Conservation (phyloP, 1,140 invertebrate species). For the Sycobia sp. region DNA sequence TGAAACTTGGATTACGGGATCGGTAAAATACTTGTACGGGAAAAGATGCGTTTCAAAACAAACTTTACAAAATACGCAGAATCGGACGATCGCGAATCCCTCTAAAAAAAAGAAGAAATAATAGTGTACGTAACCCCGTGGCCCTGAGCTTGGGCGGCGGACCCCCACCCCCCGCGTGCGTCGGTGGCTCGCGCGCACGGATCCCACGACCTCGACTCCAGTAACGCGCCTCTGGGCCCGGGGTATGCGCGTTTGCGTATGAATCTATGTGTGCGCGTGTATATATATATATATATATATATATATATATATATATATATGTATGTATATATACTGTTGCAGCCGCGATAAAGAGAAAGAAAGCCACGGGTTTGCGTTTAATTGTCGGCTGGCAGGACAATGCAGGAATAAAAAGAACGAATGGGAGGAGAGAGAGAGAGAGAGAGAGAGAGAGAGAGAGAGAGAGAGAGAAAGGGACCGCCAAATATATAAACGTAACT, state of each 20-base stretch:
- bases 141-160: background rate
- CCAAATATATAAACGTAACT: no score
- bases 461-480: background rate
- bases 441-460: background rate
- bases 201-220: background rate
- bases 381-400: slow-evolving; percentile 10
- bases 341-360: background rate
- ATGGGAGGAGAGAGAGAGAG: background rate
- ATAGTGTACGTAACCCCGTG: background rate
- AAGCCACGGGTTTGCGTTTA: background rate
- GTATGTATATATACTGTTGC: no score
- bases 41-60: no score
- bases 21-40: no score
- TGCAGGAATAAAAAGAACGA: background rate
- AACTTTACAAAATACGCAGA: no score
- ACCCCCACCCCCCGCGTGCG: background rate
- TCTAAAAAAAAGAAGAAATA: no score
- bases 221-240: no score
- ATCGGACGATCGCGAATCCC: slow-evolving; percentile 10
- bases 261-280: no score
- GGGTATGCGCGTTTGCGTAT: background rate
- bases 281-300: no score
- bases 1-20: no score
- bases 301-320: no score
- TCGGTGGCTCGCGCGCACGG: background rate